These are phyloP conservation scores for Nyctibius grandis DNA, from an alignment of 2,797 vertebrate genomes.

Conservation along the genomic window DNA sequence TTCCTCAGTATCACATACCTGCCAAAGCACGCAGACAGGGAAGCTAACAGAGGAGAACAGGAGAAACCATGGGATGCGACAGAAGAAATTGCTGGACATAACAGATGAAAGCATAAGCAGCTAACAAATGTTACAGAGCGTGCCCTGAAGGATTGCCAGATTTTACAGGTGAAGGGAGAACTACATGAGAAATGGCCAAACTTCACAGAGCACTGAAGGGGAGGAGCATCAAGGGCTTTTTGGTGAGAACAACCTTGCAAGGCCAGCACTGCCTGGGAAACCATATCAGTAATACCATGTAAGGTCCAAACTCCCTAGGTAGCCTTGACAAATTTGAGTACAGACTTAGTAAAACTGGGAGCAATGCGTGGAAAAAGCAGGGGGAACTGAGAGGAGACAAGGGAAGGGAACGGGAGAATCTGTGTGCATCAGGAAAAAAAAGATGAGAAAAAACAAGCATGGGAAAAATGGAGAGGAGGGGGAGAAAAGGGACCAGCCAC, in stretches of 20 bases:
- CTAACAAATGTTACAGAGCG: fast-evolving
- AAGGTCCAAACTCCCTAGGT: not conserved
- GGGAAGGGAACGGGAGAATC: not conserved
- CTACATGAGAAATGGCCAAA: not conserved
- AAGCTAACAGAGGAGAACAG: not conserved
- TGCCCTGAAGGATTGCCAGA: not conserved
- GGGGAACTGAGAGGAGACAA: not conserved
- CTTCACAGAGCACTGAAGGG: not conserved
- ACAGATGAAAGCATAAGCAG: not conserved
- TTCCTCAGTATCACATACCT: not conserved
- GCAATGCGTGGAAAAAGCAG: not conserved
- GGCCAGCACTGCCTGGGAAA: not conserved
- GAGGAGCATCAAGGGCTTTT: not conserved
- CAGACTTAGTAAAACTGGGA: not conserved
- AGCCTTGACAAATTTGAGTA: not conserved
- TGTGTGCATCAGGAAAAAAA: not conserved
- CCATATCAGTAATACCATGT: fast-evolving
- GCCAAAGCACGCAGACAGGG: not conserved
- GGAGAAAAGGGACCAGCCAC: not conserved
- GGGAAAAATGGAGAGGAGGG: not conserved
- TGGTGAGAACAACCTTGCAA: not conserved
- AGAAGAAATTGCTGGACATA: not conserved
- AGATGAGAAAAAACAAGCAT: not conserved
- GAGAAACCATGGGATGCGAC: fast-evolving
- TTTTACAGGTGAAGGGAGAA: not conserved